Evolutionary conservation across 2,113 vertebrate species (phyloP), one percentile per base, ranked within the genome.

Genomic region (Nothoprocta pentlandii): DNA sequence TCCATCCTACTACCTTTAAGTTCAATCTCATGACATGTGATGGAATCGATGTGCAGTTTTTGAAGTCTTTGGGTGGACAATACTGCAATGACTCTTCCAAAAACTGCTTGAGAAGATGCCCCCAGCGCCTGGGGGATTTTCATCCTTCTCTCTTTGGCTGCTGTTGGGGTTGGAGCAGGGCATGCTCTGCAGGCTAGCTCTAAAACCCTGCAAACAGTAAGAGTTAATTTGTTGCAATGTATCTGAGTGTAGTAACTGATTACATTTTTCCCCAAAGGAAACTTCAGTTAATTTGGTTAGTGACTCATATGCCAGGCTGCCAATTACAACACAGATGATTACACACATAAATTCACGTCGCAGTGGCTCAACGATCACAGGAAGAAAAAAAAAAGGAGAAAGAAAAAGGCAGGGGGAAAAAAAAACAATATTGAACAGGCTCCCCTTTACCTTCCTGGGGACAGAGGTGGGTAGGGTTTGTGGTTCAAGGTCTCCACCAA

Each of bases 221-320:
- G 87, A 97, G 96, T 97, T 97, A 93, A 97, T 98, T 97, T 96
- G 95, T 95, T 97, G 95, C 96, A 97, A 96, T 96, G 95, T 95
- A 97, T 95, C 92, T 47, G 96, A 97, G 96, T 94, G 96, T 97
- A 97, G 89, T 96, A 97, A 97, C 97, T 97, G 98, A 98, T 97
- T 97, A 96, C 95, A 96, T 97, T 98, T 97, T 97, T 97, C 97
- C 97, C 97, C 95, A 97, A 97, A 98, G 98, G 97, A 98, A 98
- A 98, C 97, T 98, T 97, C 97, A 97, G 98, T 98, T 98, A 97
- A 98, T 98, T 98, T 97, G 97, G 96, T 97, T 84, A 90, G 96
- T 98, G 98, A 98, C 96, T 98, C 97, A 98, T 97, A 95, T 96
- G 94, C 96, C 97, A 97, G 96, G 94, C 97, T 97, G 97, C 98